Evolutionary conservation across 2,888 invertebrate genomes (phyloP).

Genomic region (Polydesmus complanatus): DNA sequence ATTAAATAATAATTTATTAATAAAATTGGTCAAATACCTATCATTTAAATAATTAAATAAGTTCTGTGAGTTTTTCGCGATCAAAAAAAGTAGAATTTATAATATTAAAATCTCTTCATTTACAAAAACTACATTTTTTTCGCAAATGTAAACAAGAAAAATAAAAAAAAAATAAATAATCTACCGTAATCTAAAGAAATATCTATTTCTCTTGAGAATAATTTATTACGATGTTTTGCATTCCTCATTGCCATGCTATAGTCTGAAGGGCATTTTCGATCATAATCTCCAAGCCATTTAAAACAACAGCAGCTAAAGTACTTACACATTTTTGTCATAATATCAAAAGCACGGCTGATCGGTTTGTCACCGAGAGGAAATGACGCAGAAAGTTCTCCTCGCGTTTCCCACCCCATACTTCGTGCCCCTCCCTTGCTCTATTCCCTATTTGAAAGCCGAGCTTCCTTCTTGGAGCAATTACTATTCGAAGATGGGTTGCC

Average conservation of each 20-base stretch:
- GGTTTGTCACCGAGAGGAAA: neutral
- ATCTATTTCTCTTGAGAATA: neutral
- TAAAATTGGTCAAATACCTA: too few relatives aligned
- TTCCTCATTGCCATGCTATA: neutral
- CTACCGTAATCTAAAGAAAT: too few relatives aligned
- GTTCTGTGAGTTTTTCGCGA: too few relatives aligned
- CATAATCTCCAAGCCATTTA: neutral
- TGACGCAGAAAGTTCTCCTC: neutral
- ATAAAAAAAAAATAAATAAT: too few relatives aligned
- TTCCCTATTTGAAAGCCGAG: neutral
- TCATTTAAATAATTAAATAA: too few relatives aligned
- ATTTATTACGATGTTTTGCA: neutral
- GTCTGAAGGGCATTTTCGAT: neutral
- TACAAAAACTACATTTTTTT: too few relatives aligned
- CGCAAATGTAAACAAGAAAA: too few relatives aligned
- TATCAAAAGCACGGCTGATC: neutral
- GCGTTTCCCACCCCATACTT: neutral
- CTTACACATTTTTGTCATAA: neutral
- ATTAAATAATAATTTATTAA: too few relatives aligned
- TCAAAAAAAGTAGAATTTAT: too few relatives aligned
- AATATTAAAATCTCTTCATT: too few relatives aligned
- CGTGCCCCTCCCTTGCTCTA: neutral
- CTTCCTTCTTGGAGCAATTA: neutral
- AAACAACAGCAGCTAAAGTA: neutral
- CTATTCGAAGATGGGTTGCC: constrained; percentile 5